These are phyloP conservation scores for Loxodonta africana DNA, from an alignment of 2,113 vertebrate genomes.

Conservation along the genomic window DNA sequence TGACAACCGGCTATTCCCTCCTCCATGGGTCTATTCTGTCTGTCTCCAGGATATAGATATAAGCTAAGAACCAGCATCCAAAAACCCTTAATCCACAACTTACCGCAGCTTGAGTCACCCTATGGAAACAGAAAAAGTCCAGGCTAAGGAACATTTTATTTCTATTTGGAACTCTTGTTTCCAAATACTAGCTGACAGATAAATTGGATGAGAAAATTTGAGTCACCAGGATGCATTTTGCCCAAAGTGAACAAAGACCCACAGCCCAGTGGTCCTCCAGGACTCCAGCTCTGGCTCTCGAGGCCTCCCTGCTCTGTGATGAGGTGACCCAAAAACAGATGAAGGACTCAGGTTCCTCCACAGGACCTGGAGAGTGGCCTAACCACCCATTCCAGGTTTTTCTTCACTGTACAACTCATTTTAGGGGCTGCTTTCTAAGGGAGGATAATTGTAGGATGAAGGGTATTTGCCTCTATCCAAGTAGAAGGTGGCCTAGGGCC, in stretches of 20 bases:
- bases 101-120: neutral
- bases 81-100: neutral
- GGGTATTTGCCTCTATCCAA: neutral
- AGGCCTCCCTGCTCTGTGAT: neutral
- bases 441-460: neutral
- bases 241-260: neutral
- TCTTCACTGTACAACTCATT: neutral
- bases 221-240: neutral
- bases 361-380: neutral
- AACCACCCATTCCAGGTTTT: accelerated
- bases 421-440: neutral
- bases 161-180: neutral
- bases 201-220: neutral
- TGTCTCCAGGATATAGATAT: neutral
- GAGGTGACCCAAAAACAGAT: neutral
- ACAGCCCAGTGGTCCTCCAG: too few species aligned
- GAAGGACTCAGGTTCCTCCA: neutral
- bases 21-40: neutral
- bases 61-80: neutral
- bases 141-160: neutral
- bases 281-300: neutral
- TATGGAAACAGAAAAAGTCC: neutral
- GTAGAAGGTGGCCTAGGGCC: neutral
- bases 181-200: neutral
- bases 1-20: neutral